Base-by-base conservation (phyloP, 1,140 invertebrate genomes). In the Bathynomus jamesi region DNA sequence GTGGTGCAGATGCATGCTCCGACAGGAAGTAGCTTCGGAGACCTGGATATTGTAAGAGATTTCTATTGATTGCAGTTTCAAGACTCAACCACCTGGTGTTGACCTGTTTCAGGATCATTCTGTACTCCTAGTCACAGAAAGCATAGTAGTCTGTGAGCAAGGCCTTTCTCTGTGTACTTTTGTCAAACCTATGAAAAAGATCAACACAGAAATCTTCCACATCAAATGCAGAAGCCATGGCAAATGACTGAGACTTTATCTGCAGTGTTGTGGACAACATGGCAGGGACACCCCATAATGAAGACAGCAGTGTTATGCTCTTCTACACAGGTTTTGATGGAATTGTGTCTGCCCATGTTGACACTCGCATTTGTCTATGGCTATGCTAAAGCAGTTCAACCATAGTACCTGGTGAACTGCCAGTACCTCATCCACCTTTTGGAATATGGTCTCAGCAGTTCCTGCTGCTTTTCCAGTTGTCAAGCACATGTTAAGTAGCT, bases 191-290 rank as follows among this genome's bases (percentile, higher is more conserved):
- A 8, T 10, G 21, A n/a, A 5, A 10, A 10, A 7, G 5, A 27
- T 62, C n/a, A 27, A 5, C 61, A 62, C 61, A 10, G 61, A 62
- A 27, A 62, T 62, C 61, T 62, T 62, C 61, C 61, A 7, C 61
- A 21, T 62, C 7, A 62, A 5, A 24, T 62, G n/a, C 8, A 62
- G 61, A n/a, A n/a, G n/a, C n/a, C n/a, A n/a, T n/a, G n/a, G n/a
- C n/a, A n/a, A n/a, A n/a, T n/a, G n/a, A n/a, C n/a, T n/a, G n/a
- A n/a, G n/a, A n/a, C 61, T 24, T 62, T 62, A 8, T 62, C 61
- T 10, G 61, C 61, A 62, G 8, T 10, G 21, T 62, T 62, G 21
- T 62, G 61, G 8, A 62, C 61, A 62, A 27, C 21, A 24, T 62
- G 61, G 28, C 21, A 62, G 61, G 61, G 61, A 24, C 61, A 62